Evolutionary conservation across 2,797 vertebrate species (phyloP).

Genomic region (Falco biarmicus): DNA sequence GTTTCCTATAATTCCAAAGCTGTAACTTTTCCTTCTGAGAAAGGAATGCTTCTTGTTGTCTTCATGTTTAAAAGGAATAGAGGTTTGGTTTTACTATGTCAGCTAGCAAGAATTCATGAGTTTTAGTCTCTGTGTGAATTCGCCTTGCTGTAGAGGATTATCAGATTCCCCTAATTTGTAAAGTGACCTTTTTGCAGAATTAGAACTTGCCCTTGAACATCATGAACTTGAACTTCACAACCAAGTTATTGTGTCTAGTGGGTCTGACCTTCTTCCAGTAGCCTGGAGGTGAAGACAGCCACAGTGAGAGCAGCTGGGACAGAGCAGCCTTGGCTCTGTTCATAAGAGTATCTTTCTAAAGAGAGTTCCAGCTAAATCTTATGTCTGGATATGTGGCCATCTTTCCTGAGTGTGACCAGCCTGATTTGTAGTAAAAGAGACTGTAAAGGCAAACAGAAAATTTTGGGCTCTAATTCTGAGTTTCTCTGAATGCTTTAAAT

Average conservation of each 20-base stretch:
- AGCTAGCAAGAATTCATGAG: background rate
- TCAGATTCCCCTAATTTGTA: background rate
- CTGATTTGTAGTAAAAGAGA: background rate
- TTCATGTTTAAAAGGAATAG: background rate
- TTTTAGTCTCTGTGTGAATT: background rate
- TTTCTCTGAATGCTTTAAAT: background rate
- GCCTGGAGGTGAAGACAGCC: conserved; percentile 31
- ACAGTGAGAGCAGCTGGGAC: conserved; percentile 47
- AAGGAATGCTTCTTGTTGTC: background rate
- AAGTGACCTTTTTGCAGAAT: background rate
- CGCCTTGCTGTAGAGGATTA: background rate
- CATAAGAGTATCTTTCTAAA: conserved; percentile 68
- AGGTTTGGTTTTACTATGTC: background rate
- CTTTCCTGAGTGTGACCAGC: background rate
- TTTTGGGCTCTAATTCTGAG: background rate
- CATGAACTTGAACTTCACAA: background rate
- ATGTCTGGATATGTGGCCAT: rapidly evolving
- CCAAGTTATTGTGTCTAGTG: background rate
- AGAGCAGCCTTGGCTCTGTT: conserved; percentile 55
- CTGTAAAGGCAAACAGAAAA: background rate
- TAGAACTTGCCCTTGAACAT: background rate
- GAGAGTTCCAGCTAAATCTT: background rate
- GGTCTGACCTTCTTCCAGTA: conserved; percentile 3
- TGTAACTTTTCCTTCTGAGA: background rate
- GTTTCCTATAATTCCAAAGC: background rate